Conservation (phyloP, 2,888 invertebrate species). For the Junonia oenone region DNA sequence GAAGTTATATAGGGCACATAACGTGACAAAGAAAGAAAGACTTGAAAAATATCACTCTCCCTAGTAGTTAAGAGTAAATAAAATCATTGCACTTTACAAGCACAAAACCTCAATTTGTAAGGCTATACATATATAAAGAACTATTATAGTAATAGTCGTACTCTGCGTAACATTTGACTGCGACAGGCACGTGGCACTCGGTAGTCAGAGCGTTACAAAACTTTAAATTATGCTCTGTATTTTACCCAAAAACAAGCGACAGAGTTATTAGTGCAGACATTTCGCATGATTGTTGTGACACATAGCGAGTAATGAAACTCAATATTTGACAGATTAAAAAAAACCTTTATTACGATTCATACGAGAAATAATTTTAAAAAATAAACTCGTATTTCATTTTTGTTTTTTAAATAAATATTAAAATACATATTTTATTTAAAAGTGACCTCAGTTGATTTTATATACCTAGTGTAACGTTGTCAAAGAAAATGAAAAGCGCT, state of each 20-base stretch:
- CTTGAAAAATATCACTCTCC: too few species aligned
- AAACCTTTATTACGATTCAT: not conserved
- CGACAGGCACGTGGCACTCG: not conserved
- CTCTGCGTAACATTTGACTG: not conserved
- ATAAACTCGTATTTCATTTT: too few species aligned
- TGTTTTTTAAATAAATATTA: not conserved
- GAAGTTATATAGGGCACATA: too few species aligned
- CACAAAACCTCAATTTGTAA: not conserved
- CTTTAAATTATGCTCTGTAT: conserved; percentile 3
- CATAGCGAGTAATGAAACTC: not conserved
- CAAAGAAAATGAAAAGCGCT: too few species aligned
- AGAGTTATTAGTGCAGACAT: conserved; percentile 1
- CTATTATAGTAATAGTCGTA: not conserved
- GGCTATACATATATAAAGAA: not conserved
- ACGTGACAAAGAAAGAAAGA: too few species aligned
- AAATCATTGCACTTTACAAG: not conserved
- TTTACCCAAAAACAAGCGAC: not conserved
- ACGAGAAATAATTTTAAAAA: not conserved
- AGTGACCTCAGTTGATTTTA: too few species aligned
- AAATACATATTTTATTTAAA: too few species aligned
- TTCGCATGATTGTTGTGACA: not conserved
- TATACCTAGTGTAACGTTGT: too few species aligned
- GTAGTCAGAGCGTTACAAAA: not conserved
- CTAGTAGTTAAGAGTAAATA: not conserved
- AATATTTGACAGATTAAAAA: not conserved